Conservation (phyloP, 2,888 invertebrate genomes). For the Epicampocera succincta region DNA sequence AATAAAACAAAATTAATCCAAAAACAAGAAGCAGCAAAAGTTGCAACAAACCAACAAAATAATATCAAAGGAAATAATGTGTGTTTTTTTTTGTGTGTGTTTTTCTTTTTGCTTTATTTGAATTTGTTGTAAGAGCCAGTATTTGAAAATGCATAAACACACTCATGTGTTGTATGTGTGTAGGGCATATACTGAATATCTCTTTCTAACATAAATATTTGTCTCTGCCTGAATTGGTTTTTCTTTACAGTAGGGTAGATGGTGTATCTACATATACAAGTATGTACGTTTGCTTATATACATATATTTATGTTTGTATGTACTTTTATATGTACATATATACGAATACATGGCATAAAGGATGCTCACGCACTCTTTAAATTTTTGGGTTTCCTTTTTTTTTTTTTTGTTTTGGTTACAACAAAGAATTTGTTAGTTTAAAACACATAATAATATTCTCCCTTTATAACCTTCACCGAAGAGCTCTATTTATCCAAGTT, state of each 20-base stretch:
- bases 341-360: constrained; percentile 52
- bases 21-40: constrained; percentile 10
- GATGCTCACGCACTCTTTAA: constrained; percentile 62
- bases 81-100: too few relatives aligned
- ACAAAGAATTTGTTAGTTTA: constrained; percentile 60
- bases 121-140: constrained; percentile 28
- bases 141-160: constrained; percentile 20
- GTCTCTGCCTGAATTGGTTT: constrained; percentile 61
- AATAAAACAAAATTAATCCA: constrained; percentile 14
- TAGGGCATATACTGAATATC: constrained; percentile 19
- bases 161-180: background rate
- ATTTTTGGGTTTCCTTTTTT: too few relatives aligned
- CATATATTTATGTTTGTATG: background rate
- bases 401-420: constrained; percentile 27
- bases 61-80: constrained; percentile 40
- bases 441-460: constrained; percentile 19
- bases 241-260: too few relatives aligned
- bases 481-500: constrained; percentile 68
- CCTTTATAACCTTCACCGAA: constrained; percentile 70
- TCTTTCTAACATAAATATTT: constrained; percentile 64
- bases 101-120: constrained; percentile 28
- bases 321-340: background rate
- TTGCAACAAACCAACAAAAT: constrained; percentile 10
- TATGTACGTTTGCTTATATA: too few relatives aligned
- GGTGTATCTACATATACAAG: too few relatives aligned